phyloP scores from a whole-genome alignment of 2,888 invertebrate genomes.

The Aelia acuminata region DNA sequence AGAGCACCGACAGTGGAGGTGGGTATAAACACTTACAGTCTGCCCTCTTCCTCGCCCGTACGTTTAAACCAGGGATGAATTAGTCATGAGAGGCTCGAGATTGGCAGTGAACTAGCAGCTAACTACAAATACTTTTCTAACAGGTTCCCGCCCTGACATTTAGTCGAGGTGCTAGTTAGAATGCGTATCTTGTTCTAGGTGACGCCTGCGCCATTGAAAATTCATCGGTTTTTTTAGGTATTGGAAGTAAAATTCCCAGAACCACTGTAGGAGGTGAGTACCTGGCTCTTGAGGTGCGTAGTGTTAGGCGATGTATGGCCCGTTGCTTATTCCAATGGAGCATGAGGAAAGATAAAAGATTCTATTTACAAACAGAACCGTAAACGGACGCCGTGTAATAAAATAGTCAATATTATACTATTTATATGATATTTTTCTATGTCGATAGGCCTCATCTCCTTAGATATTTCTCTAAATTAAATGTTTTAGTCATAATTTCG shows the following conservation, averaged over 20 bases:
- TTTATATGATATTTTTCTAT: no score
- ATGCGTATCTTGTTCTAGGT: not conserved
- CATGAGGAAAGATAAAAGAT: not conserved
- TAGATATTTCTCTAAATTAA: no score
- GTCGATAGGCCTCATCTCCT: no score
- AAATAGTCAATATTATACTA: no score
- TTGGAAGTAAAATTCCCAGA: not conserved
- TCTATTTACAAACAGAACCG: no score
- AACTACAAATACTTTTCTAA: constrained; percentile 27
- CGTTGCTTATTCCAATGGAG: not conserved
- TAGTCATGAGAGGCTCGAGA: not conserved
- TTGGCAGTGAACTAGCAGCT: constrained; percentile 23
- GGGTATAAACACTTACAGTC: constrained; percentile 25
- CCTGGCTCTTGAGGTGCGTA: not conserved
- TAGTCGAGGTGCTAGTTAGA: not conserved
- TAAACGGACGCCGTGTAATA: no score
- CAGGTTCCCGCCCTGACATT: constrained; percentile 12
- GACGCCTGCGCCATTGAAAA: not conserved
- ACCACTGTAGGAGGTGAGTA: no score
- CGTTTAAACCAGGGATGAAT: constrained; percentile 21
- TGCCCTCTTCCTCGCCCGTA: no score
- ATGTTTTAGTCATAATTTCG: no score
- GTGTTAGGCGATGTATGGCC: not conserved
- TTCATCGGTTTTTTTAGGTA: not conserved
- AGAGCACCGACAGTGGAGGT: not conserved